A percentile compares a stretch with the other conserved stretches of the same genome.
These are phyloP conservation scores for Isoperla grammatica DNA, from an alignment of 2,888 invertebrate genomes.

Conservation along the genomic window DNA sequence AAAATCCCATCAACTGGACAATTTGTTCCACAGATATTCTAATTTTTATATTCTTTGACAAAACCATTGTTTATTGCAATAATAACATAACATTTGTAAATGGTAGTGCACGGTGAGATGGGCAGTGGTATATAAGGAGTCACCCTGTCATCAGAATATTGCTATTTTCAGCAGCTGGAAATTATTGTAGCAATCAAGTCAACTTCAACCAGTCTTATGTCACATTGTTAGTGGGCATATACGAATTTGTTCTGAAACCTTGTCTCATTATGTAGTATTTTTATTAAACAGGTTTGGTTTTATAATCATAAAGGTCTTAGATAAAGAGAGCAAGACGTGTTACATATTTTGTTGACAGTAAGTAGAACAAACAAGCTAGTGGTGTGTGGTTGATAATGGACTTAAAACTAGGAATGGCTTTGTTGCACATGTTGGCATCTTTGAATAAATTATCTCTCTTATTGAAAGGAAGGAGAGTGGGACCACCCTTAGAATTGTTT, in stretches of 20 bases:
- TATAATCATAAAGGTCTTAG: too few species aligned
- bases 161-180: too few species aligned
- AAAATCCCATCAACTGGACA: neutral
- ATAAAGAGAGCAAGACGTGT: conserved; percentile 7
- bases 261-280: neutral
- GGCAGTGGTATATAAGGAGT: too few species aligned
- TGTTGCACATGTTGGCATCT: conserved; percentile 6
- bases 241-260: conserved; percentile 18
- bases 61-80: too few species aligned
- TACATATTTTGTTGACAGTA: conserved; percentile 9
- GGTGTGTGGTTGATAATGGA: conserved; percentile 18
- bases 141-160: too few species aligned
- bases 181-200: conserved; percentile 1
- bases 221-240: conserved; percentile 13
- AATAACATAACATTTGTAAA: too few species aligned
- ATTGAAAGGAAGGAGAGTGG: conserved; percentile 24
- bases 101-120: too few species aligned
- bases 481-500: conserved; percentile 27
- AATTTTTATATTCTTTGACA: too few species aligned
- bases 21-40: too few species aligned
- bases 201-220: neutral
- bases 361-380: conserved; percentile 21
- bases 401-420: conserved; percentile 20
- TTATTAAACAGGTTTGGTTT: neutral
- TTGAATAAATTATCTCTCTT: conserved; percentile 19